phyloP scores from a whole-genome alignment of 2,113 vertebrate species.

The Paralichthys olivaceus region DNA sequence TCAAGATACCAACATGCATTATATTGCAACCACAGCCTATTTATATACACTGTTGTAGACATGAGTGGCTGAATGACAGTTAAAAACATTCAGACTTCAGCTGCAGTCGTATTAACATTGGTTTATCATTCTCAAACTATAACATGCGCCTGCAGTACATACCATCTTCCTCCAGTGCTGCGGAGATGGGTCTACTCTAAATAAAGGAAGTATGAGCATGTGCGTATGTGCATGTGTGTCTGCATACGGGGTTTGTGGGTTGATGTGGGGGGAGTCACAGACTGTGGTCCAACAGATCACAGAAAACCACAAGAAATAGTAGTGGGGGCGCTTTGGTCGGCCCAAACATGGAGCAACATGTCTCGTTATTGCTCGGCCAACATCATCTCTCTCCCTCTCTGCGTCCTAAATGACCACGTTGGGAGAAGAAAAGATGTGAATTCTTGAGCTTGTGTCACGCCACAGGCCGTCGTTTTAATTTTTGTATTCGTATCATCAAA shows the following conservation, averaged over 20 bases:
- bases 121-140: slow-evolving; percentile 25
- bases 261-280: slow-evolving; percentile 23
- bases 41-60: background rate
- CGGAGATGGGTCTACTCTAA: slow-evolving; percentile 60
- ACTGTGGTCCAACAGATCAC: slow-evolving; percentile 70
- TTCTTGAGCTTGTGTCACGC: slow-evolving; percentile 7
- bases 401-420: slow-evolving; percentile 14
- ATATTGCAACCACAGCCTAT: background rate
- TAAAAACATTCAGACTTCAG: slow-evolving; percentile 7
- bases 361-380: slow-evolving; percentile 47
- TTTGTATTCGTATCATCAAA: slow-evolving; percentile 2
- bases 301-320: slow-evolving; percentile 69
- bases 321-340: slow-evolving; percentile 40
- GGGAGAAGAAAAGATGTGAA: slow-evolving; percentile 1
- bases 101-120: slow-evolving; percentile 1
- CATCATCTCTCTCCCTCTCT: slow-evolving; percentile 25
- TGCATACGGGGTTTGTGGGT: background rate
- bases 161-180: slow-evolving; percentile 65
- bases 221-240: background rate
- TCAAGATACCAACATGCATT: background rate
- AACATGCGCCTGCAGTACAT: slow-evolving; percentile 55
- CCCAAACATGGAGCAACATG: slow-evolving; percentile 66
- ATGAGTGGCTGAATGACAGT: slow-evolving; percentile 11
- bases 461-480: background rate
- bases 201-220: slow-evolving; percentile 59